phyloP scores from a whole-genome alignment of 2,797 vertebrate genomes.

The Melanogrammus aeglefinus region DNA sequence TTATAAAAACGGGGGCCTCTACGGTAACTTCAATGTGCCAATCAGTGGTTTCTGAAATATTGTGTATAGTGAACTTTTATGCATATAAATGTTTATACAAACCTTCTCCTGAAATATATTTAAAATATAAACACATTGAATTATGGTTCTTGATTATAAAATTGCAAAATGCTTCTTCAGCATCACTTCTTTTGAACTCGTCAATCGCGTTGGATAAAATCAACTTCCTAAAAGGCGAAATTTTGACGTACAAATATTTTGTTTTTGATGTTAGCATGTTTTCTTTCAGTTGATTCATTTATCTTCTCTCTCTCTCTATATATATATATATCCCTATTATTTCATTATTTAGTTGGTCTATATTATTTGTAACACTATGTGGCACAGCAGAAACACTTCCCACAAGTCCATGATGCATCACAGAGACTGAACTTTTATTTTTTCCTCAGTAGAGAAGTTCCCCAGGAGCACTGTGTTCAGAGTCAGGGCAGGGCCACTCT shows the following conservation, averaged over 20 bases:
- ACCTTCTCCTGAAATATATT: neutral
- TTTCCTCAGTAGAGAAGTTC: neutral
- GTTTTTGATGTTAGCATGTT: neutral
- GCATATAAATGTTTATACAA: conserved; percentile 31
- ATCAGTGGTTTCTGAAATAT: conserved; percentile 1
- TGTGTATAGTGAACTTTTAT: conserved; percentile 13
- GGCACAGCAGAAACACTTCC: neutral
- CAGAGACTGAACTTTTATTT: neutral
- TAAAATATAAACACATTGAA: neutral
- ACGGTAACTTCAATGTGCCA: neutral
- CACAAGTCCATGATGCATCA: neutral
- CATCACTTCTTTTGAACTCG: neutral
- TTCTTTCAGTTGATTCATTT: neutral
- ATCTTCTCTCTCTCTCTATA: no score
- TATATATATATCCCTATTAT: neutral
- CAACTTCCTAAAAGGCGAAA: neutral
- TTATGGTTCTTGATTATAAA: neutral
- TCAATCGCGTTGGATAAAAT: neutral
- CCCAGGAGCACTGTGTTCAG: neutral
- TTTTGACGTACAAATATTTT: neutral
- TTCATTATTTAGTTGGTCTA: neutral
- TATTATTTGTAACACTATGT: neutral
- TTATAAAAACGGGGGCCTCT: neutral
- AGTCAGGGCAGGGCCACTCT: no score
- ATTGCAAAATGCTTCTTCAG: no score